Base-by-base conservation (phyloP, 2,888 invertebrate species). In the Sicus ferrugineus region DNA sequence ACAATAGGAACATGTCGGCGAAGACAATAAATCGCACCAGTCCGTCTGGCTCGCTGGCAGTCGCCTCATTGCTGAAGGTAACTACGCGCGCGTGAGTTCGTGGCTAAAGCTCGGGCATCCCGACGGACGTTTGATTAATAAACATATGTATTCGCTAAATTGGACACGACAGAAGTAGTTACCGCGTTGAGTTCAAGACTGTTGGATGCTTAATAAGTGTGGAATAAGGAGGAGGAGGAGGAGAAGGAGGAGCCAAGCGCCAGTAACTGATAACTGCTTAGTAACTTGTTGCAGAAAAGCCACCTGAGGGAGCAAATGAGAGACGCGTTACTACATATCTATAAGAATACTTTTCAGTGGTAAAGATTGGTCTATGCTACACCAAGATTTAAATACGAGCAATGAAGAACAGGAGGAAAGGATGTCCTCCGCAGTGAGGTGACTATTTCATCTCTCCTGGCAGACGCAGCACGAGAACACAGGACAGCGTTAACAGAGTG, bases 401-500 rank as follows among this genome's bases (percentile, higher is more conserved):
- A 38, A 9, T 38, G 38, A 66, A 38, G 9, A 66, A 66, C 65
- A 54, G 11, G 23, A 28, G n/a, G 23, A 26, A 52, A 54, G 9
- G 38, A 21, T 28, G 5, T 46, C n/a, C 16, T 28, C 38, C 42
- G 38, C 61, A 38, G 11, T 23, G 42, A 21, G 3, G 21, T 1
- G 38, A 38, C 38, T 38, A 23, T 28, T 19, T 7, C 21, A 11
- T 7, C 11, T 21, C 50, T 11, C 4, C 11, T n/a, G n/a, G n/a
- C n/a, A n/a, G n/a, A n/a, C n/a, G n/a, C n/a, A n/a, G n/a, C n/a
- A 38, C 38, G 38, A 38, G 11, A 38, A 38, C 38, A n/a, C n/a
- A n/a, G n/a, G 65, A 58, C 54, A 30, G 31, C 50, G 59, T 23
- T 50, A 28, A 50, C 67, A 63, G 62, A 70, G 79, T 78, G 80